These are phyloP conservation scores for Tipula unca DNA, from an alignment of 2,888 invertebrate genomes.

Conservation along the genomic window DNA sequence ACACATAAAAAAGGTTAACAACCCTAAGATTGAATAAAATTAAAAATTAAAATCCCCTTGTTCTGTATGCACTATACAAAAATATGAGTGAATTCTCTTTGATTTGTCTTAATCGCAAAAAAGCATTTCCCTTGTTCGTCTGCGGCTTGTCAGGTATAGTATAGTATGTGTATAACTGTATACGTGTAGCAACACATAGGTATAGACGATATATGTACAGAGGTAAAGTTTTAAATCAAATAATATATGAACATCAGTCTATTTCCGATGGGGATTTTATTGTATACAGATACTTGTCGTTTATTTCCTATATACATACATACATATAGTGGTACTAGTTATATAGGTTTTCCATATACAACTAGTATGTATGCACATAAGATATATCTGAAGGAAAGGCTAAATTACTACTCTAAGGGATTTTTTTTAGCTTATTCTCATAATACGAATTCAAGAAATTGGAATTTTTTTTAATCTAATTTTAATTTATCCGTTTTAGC, in stretches of 20 bases:
- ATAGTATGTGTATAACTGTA: no score
- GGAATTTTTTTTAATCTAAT: no score
- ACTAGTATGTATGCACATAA: no score
- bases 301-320: no score
- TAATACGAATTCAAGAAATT: no score
- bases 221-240: neutral
- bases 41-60: neutral
- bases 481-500: no score
- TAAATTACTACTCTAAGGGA: no score
- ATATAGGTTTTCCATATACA: no score
- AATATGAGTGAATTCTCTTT: neutral
- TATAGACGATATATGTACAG: neutral
- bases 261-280: neutral
- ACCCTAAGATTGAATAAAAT: neutral
- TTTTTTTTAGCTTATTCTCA: no score
- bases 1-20: neutral
- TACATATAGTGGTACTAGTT: no score
- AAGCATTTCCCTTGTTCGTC: neutral
- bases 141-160: neutral
- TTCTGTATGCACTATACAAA: neutral
- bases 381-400: no score
- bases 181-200: neutral
- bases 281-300: no score
- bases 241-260: neutral
- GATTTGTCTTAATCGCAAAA: neutral